Conservation (phyloP, 1,140 invertebrate species). For the Drosophila jambulina region DNA sequence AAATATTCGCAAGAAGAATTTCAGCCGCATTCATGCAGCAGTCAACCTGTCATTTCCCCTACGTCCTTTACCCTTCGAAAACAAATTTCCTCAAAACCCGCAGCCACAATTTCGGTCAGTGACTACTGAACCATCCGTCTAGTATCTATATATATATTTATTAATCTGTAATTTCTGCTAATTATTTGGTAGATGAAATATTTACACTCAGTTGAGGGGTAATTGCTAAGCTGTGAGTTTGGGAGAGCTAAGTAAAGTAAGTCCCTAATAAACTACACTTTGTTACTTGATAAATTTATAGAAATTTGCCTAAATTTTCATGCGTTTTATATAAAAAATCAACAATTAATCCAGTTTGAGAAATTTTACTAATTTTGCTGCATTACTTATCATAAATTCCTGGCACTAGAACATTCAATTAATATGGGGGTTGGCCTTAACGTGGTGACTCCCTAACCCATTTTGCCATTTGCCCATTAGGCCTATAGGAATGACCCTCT, state of each 20-base stretch:
- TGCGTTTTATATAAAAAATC: neutral
- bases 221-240: conserved; percentile 20
- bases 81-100: neutral
- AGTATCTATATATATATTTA: conserved; percentile 13
- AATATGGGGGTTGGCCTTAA: conserved; percentile 17
- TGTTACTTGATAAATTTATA: neutral
- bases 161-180: conserved; percentile 49
- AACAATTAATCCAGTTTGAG: neutral
- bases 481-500: conserved; percentile 10
- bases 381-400: neutral
- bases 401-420: neutral
- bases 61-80: conserved; percentile 10
- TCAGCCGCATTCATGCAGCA: conserved; percentile 25
- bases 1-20: conserved; percentile 36
- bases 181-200: conserved; percentile 32
- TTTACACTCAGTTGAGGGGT: conserved; percentile 22
- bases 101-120: conserved; percentile 4
- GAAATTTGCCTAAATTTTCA: neutral
- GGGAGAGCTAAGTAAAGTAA: neutral
- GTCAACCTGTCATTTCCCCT: conserved; percentile 17
- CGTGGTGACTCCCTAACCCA: conserved; percentile 28
- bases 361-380: neutral
- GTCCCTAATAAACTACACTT: neutral
- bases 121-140: conserved; percentile 12
- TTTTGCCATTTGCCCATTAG: conserved; percentile 31